phyloP scores from a whole-genome alignment of 2,888 invertebrate species.

The Drosophila infuscata region DNA sequence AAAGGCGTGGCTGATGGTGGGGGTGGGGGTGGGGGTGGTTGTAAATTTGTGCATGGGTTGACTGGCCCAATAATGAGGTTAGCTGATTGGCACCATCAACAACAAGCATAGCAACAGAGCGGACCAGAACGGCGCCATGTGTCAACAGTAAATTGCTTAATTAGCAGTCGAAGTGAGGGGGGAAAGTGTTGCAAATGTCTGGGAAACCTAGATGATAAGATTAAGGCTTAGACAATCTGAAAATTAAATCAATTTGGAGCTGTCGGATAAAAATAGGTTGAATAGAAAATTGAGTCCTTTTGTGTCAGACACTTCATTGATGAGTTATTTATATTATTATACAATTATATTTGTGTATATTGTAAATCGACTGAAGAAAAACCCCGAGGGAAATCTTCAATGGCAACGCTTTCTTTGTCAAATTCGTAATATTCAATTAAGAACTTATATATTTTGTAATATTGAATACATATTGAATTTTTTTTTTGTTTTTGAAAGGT shows the following conservation, averaged over 20 bases:
- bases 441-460: neutral
- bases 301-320: neutral
- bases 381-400: neutral
- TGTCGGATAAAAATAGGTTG: slow-evolving; percentile 2
- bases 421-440: too few relatives aligned
- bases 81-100: slow-evolving; percentile 51
- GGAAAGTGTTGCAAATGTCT: slow-evolving; percentile 51
- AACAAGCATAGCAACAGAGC: slow-evolving; percentile 10
- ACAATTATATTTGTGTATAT: neutral
- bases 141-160: slow-evolving; percentile 69
- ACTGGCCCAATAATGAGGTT: slow-evolving; percentile 50
- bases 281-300: slow-evolving; percentile 5
- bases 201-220: slow-evolving; percentile 25
- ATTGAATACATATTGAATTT: neutral
- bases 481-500: neutral
- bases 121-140: slow-evolving; percentile 24
- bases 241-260: slow-evolving; percentile 9
- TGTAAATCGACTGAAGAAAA: neutral
- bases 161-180: slow-evolving; percentile 38
- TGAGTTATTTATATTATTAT: neutral
- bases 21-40: neutral
- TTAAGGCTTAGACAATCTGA: slow-evolving; percentile 2
- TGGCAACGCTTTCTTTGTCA: too few relatives aligned
- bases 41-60: neutral
- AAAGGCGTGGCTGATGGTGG: neutral